Conservation (phyloP, 2,113 vertebrate species). For the Azemiops feae region DNA sequence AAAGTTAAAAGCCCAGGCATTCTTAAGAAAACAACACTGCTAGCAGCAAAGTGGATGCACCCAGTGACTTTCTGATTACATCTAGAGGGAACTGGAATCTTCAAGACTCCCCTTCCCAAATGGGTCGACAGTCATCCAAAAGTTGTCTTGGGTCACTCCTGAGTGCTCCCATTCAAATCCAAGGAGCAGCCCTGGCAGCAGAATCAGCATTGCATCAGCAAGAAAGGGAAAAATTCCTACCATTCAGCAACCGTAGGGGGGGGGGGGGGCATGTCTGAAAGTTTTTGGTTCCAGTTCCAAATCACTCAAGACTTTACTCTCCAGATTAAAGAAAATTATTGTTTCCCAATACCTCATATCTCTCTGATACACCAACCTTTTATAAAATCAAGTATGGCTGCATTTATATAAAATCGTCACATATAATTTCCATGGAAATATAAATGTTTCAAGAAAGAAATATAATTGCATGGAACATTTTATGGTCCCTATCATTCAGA, state of each 20-base stretch:
- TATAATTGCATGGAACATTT: neutral
- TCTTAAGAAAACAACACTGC: neutral
- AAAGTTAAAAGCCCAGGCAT: neutral
- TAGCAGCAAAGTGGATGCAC: neutral
- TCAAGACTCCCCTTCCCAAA: neutral
- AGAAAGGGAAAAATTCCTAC: neutral
- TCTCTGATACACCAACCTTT: neutral
- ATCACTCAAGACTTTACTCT: neutral
- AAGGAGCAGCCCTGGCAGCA: neutral
- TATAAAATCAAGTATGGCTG: neutral
- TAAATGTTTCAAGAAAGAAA: neutral
- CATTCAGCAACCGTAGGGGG: neutral
- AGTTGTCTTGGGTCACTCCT: neutral
- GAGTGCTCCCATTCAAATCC: neutral
- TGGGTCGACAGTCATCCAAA: neutral
- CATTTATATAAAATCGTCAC: neutral
- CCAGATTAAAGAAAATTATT: neutral
- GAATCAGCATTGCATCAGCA: neutral
- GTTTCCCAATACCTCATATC: neutral
- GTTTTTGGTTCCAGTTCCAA: neutral
- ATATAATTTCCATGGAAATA: neutral
- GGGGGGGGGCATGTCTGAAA: neutral
- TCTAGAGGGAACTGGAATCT: neutral
- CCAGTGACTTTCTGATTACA: neutral
- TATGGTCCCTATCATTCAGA: neutral